Conservation (phyloP, 2,113 vertebrate species). For the Hypomesus transpacificus region DNA sequence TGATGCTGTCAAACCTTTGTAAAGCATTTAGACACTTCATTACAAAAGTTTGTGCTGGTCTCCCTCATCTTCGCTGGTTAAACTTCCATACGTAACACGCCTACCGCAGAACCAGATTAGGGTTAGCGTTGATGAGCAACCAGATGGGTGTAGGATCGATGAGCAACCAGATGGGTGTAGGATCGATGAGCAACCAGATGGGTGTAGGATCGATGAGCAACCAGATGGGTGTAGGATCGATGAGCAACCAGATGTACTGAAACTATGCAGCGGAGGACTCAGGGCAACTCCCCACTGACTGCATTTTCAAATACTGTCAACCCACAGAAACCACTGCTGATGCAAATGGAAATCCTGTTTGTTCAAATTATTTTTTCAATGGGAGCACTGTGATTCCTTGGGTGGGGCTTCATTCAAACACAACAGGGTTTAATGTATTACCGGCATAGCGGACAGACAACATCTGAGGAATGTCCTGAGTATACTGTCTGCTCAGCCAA, state of each 20-base stretch:
- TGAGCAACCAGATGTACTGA: too few species aligned
- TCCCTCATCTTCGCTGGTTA: too few species aligned
- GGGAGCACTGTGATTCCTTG: not conserved
- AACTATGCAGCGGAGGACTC: too few species aligned
- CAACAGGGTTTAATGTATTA: slow-evolving; percentile 13
- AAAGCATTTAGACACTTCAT: not conserved
- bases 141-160: too few species aligned
- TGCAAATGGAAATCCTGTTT: slow-evolving; percentile 5
- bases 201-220: too few species aligned
- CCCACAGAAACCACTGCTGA: slow-evolving; percentile 42
- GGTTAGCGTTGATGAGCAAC: too few species aligned
- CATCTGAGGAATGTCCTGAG: not conserved
- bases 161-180: too few species aligned
- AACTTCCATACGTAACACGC: too few species aligned
- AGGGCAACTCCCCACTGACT: not conserved
- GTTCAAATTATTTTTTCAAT: not conserved
- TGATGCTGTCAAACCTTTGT: not conserved
- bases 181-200: too few species aligned
- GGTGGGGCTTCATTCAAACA: slow-evolving; percentile 39
- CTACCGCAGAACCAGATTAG: too few species aligned
- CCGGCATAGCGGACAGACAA: slow-evolving; percentile 15
- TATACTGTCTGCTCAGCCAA: not conserved
- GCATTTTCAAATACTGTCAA: slow-evolving; percentile 37
- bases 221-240: too few species aligned
- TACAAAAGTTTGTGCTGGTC: not conserved